phyloP scores from a whole-genome alignment of 23 tunicate species.

The Trididemnum nubilum region DNA sequence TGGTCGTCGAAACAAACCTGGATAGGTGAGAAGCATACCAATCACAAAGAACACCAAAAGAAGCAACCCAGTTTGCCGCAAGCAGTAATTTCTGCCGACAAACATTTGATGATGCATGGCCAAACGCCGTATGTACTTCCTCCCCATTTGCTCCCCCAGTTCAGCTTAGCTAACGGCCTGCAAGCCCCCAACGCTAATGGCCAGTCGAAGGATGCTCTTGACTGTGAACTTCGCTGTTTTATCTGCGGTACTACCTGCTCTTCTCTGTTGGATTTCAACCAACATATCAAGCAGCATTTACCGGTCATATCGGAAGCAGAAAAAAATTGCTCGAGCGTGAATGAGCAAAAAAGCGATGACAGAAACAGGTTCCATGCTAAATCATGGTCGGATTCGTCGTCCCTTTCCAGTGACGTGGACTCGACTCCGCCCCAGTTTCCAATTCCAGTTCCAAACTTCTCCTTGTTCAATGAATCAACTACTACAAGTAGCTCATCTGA shows the following conservation, averaged over 20 bases:
- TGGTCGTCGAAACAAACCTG: not conserved
- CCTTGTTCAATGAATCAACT: not conserved
- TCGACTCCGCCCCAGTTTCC: conserved; percentile 12
- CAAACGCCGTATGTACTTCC: not conserved
- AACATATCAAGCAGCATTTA: not conserved
- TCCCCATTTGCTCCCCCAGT: not conserved
- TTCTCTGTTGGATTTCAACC: not conserved
- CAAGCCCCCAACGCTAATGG: not conserved
- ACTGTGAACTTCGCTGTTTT: not conserved
- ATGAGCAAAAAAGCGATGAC: not conserved
- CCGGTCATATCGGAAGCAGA: too few species aligned
- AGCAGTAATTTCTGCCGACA: not conserved
- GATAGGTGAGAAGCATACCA: too few species aligned
- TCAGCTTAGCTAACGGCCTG: not conserved
- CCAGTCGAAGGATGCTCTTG: not conserved
- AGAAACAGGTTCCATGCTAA: not conserved
- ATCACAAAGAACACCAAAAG: too few species aligned
- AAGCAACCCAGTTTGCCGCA: not conserved
- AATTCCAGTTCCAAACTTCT: conserved; percentile 31
- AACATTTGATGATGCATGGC: not conserved
- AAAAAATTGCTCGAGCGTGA: not conserved
- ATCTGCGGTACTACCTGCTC: not conserved
- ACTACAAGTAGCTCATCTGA: not conserved
- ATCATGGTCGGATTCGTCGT: not conserved
- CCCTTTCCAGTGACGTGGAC: not conserved